These are phyloP conservation scores for Agelas oroides DNA, from an alignment of 37 sponge, comb jelly and placozoan genomes.

Conservation along the genomic window DNA sequence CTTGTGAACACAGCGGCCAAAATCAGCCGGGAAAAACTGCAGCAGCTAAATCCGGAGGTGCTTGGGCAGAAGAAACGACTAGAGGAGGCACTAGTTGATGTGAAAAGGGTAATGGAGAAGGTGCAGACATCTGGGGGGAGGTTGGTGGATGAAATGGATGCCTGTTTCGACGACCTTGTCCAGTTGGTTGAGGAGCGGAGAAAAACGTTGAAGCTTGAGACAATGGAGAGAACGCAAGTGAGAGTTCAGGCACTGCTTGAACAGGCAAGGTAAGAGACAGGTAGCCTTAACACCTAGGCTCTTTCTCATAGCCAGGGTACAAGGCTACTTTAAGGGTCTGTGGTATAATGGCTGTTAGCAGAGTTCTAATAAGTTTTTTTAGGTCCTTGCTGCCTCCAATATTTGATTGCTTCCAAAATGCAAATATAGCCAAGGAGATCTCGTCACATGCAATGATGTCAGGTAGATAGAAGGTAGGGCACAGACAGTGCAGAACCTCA, in stretches of 20 bases:
- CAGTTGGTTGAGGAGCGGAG: slow-evolving; percentile 6
- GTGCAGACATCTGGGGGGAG: slow-evolving; percentile 4
- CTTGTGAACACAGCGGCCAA: slow-evolving; percentile 41
- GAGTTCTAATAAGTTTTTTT: no score
- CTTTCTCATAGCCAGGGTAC: no score
- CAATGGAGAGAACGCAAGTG: slow-evolving; percentile 27
- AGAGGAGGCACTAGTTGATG: background rate
- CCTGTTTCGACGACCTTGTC: slow-evolving; percentile 19
- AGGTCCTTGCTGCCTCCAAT: no score
- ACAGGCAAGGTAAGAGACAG: slow-evolving; percentile 32
- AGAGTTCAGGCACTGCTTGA: slow-evolving; percentile 42
- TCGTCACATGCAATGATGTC: no score
- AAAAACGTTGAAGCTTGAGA: slow-evolving; percentile 36
- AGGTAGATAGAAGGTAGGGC: no score
- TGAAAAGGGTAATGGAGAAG: background rate
- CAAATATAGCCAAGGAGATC: no score
- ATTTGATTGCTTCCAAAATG: no score
- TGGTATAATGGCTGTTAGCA: no score
- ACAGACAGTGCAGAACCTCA: no score
- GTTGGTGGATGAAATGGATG: slow-evolving; percentile 34
- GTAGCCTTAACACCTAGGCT: no score
- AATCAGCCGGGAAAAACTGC: slow-evolving; percentile 1
- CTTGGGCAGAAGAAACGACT: background rate
- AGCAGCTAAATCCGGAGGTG: slow-evolving; percentile 40
- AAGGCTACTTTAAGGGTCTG: no score